phyloP scores from a whole-genome alignment of 2,888 invertebrate species.

The Ectemnius cavifrons region DNA sequence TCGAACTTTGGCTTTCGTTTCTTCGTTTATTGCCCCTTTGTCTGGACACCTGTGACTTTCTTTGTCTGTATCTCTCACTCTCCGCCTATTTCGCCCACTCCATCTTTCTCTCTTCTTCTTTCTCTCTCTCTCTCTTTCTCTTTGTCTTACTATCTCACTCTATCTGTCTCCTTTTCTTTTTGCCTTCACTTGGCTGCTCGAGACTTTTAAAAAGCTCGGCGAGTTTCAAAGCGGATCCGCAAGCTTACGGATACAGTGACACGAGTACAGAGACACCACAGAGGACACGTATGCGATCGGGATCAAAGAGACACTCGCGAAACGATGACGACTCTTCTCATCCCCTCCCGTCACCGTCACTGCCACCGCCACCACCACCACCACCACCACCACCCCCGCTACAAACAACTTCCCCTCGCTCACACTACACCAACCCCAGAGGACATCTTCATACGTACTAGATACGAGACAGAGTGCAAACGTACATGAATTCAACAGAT shows the following conservation, averaged over 20 bases:
- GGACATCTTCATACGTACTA: neutral
- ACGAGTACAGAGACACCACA: constrained; percentile 3
- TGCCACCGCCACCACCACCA: neutral
- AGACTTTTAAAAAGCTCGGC: constrained; percentile 39
- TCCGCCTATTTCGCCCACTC: too few species aligned
- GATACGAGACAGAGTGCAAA: neutral
- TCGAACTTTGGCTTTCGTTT: constrained; percentile 51
- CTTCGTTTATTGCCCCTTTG: constrained; percentile 47
- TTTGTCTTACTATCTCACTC: constrained; percentile 19
- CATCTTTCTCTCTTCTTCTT: constrained; percentile 33
- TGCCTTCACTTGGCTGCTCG: constrained; percentile 46
- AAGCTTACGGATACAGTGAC: constrained; percentile 10
- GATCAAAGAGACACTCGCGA: constrained; percentile 15
- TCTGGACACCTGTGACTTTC: constrained; percentile 39
- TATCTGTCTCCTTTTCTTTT: constrained; percentile 37
- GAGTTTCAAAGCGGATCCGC: constrained; percentile 23
- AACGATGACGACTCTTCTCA: constrained; percentile 8
- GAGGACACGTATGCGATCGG: constrained; percentile 2
- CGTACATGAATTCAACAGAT: neutral
- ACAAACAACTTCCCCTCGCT: neutral
- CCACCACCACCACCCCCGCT: neutral
- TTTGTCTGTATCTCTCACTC: neutral
- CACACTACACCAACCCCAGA: neutral
- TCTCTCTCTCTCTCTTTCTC: constrained; percentile 21
- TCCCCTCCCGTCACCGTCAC: neutral